Evolutionary conservation across 2,113 vertebrate genomes (phyloP), one percentile per base, ranked within the genome.

Genomic region (Panthera leo): DNA sequence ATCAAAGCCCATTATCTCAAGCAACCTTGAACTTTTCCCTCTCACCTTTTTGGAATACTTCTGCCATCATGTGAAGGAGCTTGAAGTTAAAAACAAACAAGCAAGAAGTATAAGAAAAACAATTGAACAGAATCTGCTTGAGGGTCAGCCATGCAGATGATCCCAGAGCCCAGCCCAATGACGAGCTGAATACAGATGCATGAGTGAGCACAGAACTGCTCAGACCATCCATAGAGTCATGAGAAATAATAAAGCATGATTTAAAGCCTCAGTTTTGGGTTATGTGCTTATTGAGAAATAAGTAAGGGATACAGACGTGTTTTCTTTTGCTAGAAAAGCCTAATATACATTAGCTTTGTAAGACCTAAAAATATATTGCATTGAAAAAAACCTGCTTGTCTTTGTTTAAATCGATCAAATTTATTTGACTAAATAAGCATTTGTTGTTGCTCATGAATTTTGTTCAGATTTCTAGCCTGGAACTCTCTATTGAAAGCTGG

Each of bases 121-220:
- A 45, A 53, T 12, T 53, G 16, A 34, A 4, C n/a, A 39, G 87
- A 83, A 4, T 48, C 7, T 68, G 4, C 2, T 5, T 45, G 14
- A 5, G 7, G 31, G 39, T 7, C 15, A 86, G 4, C 16, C 29
- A 23, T 27, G 5, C 3, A 11, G 39, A 0, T 71, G 19, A 92
- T 1, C 19, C 0, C 23, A 63, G 42, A 4, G 7, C 31, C 11
- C n/a, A 23, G 31, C 2, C 2, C 25, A 27, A 34, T 3, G 42
- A 34, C 65, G 1, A 58, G 39, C 12, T 34, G 67, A 63, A 45
- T 31, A 2, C 3, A 53, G 51, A 67, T 36, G 1, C n/a, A 51
- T 68, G 34, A 76, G 15, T 58, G 27, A 97, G 31, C 25, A 9
- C 5, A 82, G 45, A 55, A 67, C 14, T 75, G 1, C 42, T 61